Evolutionary conservation across 2,113 vertebrate genomes (phyloP).

Genomic region (Capricornis sumatraensis): DNA sequence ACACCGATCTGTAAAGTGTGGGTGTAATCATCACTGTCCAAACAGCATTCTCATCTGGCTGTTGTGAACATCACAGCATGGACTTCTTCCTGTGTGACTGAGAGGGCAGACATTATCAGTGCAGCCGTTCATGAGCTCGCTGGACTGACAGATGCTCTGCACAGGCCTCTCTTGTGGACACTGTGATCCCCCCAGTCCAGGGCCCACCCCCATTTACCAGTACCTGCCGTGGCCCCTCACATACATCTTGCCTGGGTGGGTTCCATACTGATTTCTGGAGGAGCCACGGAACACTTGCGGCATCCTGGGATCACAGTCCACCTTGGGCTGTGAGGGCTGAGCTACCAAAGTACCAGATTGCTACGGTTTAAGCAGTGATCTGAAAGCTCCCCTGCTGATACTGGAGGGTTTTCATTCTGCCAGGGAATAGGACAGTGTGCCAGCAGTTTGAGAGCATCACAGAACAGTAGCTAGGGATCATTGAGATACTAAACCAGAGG

Average conservation of each 20-base stretch:
- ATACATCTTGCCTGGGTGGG: not conserved
- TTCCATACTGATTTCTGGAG: not conserved
- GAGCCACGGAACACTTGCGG: not conserved
- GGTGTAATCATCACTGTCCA: not conserved
- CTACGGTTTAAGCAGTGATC: not conserved
- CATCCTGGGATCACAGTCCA: not conserved
- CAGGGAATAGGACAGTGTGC: not conserved
- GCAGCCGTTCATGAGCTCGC: not conserved
- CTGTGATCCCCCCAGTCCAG: not conserved
- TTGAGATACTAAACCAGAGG: not conserved
- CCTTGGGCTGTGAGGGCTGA: not conserved
- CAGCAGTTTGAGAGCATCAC: not conserved
- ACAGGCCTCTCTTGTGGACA: not conserved
- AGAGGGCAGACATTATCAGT: not conserved
- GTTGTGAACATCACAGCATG: not conserved
- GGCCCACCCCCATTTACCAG: not conserved
- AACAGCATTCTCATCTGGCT: not conserved
- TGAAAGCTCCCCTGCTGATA: not conserved
- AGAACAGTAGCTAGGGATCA: not conserved
- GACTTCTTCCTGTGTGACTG: not conserved
- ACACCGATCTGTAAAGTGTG: not conserved
- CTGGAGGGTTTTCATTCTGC: not conserved
- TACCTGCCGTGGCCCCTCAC: not conserved
- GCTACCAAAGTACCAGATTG: not conserved
- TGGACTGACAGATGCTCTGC: not conserved